Base-by-base conservation (phyloP, 2,888 invertebrate species). In the Ophion slaviceki region DNA sequence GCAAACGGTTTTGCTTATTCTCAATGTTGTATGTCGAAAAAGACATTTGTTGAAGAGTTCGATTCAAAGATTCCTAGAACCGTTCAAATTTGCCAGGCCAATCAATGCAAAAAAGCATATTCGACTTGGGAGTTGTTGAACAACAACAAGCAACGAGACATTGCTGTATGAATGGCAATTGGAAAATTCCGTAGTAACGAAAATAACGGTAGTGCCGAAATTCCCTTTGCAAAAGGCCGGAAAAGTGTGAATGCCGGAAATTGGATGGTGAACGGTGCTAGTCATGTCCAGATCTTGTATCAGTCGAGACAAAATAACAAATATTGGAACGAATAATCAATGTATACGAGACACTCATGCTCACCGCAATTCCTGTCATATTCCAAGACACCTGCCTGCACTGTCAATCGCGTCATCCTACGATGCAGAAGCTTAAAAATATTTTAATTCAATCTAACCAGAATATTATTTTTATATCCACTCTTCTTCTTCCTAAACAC, bases 361-460 rank as follows among this genome's bases (percentile, higher is more conserved):
- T 53, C 14, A 2, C 17, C 17, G 4, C 53, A 5, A 53, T 17
- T 11, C 40, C 40, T 5, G 40, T 53, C 14, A 2, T 53, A 53
- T 53, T 14, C 53, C 40, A 40, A 40, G 40, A 40, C 7, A 7
- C 40, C 7, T 1, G 36, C 36, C 36, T 36, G 40, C 40, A 40
- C 40, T 40, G 40, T 40, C 0, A 40, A 40, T 40, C 6, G 3
- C 4, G 17, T 53, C 14, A 53, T 53, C 53, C 17, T 53, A 17
- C 53, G 14, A 53, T 40, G 40, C 5, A 40, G 40, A 7, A 40
- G 14, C 53, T 14, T 53, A 4, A 53, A 14, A 53, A 64, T 76
- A n/a, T 32, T 32, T 28, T 76, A 57, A 76, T 76, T 47, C 76
- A 20, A 76, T 76, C 32, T 53, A 53, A 77, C 59, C 40, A 40